Evolutionary conservation across 2,888 invertebrate species (phyloP).

Genomic region (Xanthorhoe spadicearia): DNA sequence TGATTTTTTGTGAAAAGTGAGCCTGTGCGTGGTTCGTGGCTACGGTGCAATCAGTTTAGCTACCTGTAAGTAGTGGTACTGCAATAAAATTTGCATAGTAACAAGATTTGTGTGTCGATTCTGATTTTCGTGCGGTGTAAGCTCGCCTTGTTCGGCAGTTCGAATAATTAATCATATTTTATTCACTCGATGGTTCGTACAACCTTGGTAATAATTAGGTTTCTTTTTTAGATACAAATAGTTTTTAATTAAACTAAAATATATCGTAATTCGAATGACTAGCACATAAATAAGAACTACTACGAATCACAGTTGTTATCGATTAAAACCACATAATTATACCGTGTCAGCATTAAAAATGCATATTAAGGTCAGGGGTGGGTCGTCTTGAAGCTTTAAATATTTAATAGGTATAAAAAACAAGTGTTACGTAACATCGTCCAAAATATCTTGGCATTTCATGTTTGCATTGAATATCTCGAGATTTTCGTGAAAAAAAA

Average conservation of each 20-base stretch:
- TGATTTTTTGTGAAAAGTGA: constrained; percentile 68
- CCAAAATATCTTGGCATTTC: neutral
- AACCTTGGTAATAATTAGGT: constrained; percentile 32
- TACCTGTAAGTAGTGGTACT: constrained; percentile 68
- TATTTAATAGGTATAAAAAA: neutral
- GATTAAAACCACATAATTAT: neutral
- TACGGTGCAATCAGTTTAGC: constrained; percentile 52
- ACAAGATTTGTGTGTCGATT: constrained; percentile 34
- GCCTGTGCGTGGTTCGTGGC: constrained; percentile 55
- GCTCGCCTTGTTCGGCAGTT: constrained; percentile 20
- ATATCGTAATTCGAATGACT: neutral
- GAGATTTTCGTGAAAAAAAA: neutral
- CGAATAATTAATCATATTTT: constrained; percentile 43
- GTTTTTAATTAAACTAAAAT: constrained; percentile 5
- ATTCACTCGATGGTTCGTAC: constrained; percentile 40
- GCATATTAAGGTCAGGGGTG: neutral
- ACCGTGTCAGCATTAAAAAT: neutral
- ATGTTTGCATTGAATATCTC: neutral
- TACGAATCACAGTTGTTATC: neutral
- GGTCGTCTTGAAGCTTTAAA: neutral
- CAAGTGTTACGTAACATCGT: constrained; percentile 12
- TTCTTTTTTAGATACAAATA: constrained; percentile 30
- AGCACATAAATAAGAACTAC: neutral
- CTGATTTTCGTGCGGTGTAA: constrained; percentile 8
- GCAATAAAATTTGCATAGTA: constrained; percentile 64